Percentiles rank a stretch among this genome's conserved stretches.
Evolutionary conservation across 2,113 vertebrate genomes (phyloP).

Genomic region (Nibea coibor): DNA sequence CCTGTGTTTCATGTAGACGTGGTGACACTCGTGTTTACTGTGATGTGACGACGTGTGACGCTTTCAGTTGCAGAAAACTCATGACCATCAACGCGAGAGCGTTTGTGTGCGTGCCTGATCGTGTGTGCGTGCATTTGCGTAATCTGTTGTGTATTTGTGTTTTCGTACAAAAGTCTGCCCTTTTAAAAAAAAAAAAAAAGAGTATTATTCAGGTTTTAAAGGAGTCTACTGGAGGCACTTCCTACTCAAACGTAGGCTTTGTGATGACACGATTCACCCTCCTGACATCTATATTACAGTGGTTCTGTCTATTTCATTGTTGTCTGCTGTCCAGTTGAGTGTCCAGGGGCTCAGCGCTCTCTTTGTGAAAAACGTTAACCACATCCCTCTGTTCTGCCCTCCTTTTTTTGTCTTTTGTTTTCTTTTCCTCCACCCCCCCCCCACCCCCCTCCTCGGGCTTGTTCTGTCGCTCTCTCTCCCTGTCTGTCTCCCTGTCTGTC

Average conservation of each 20-base stretch:
- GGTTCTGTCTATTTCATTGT: slow-evolving; percentile 34
- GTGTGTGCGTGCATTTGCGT: slow-evolving; percentile 28
- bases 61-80: slow-evolving; percentile 19
- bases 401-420: slow-evolving; percentile 74
- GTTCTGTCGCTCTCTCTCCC: slow-evolving; percentile 42
- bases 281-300: background rate
- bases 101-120: slow-evolving; percentile 29
- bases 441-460: slow-evolving; percentile 58
- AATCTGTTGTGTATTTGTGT: slow-evolving; percentile 30
- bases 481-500: slow-evolving; percentile 82
- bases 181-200: background rate
- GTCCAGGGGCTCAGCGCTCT: slow-evolving; percentile 53
- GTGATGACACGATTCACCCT: background rate
- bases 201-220: slow-evolving; percentile 1
- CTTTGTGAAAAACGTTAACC: slow-evolving; percentile 90
- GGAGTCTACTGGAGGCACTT: slow-evolving; percentile 14
- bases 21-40: slow-evolving; percentile 31
- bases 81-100: slow-evolving; percentile 43
- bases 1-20: slow-evolving; percentile 60
- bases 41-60: slow-evolving; percentile 24
- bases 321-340: slow-evolving; percentile 40
- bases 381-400: slow-evolving; percentile 95
- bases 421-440: slow-evolving; percentile 55
- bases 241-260: background rate
- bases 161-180: slow-evolving; percentile 42